Conservation (phyloP, 2,888 invertebrate genomes). For the Campoletis raptor region DNA sequence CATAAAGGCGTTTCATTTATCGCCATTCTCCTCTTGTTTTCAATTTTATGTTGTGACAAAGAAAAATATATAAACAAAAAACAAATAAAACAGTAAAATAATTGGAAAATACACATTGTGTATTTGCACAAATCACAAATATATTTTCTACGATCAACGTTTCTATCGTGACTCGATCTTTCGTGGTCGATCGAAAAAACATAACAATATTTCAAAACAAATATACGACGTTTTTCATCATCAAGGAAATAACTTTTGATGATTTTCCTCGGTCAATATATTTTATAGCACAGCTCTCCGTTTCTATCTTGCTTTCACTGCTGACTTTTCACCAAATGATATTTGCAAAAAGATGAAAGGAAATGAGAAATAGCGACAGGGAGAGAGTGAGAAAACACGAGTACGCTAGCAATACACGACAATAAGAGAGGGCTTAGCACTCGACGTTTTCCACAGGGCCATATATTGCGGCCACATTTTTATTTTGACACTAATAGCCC, state of each 20-base stretch:
- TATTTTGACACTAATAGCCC: slow-evolving; percentile 85
- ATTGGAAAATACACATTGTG: background rate
- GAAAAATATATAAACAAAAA: background rate
- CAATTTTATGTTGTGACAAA: background rate
- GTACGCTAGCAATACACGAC: slow-evolving; percentile 64
- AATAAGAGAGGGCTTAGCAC: slow-evolving; percentile 82
- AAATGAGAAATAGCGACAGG: background rate
- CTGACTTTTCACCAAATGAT: slow-evolving; percentile 52
- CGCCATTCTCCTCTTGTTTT: background rate
- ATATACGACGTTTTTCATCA: background rate
- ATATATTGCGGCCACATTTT: slow-evolving; percentile 84
- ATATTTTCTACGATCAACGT: background rate
- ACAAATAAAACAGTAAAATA: background rate
- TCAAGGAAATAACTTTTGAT: background rate
- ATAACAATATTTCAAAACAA: background rate
- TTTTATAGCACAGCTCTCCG: background rate
- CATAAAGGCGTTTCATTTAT: slow-evolving; percentile 39
- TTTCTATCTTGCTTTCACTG: background rate
- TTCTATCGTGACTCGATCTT: too few species aligned
- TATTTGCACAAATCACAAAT: background rate
- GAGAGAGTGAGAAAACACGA: background rate
- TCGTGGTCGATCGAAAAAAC: too few species aligned
- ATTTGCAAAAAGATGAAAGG: slow-evolving; percentile 28
- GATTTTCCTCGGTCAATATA: background rate
- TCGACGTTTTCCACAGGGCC: slow-evolving; percentile 69